phyloP scores from a whole-genome alignment of 2,113 vertebrate species.

The Chaetorhynchus papuensis region DNA sequence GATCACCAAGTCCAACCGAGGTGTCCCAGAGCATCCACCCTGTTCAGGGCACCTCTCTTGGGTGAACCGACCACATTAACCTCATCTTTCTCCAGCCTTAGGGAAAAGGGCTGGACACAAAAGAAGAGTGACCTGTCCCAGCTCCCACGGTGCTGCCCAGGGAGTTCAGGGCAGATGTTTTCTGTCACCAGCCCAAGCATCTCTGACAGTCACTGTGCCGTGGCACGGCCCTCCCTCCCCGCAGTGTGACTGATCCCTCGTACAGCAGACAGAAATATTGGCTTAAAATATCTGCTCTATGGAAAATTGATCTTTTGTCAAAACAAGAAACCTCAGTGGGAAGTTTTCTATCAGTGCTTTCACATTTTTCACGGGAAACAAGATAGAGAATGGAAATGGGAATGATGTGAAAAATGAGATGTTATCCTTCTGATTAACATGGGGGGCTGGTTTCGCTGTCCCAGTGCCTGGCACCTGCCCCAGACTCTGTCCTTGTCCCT shows the following conservation, averaged over 20 bases:
- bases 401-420: background rate
- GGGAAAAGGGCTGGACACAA: background rate
- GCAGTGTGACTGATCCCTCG: background rate
- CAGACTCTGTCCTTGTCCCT: background rate
- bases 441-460: background rate
- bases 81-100: background rate
- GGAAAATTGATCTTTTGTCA: slow-evolving; percentile 13
- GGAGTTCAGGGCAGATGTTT: background rate
- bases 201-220: background rate
- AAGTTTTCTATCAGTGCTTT: background rate
- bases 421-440: background rate
- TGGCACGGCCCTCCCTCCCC: fast-evolving
- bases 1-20: background rate
- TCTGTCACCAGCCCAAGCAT: background rate
- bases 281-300: background rate
- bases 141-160: background rate
- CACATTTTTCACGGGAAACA: background rate
- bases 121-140: background rate
- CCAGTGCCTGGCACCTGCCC: background rate
- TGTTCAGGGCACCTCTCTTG: background rate
- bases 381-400: background rate
- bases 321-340: background rate
- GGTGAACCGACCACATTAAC: background rate
- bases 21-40: background rate
- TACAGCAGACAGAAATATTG: background rate